A percentile compares a stretch with the other conserved stretches of the same genome.
Conservation (phyloP, 2,113 vertebrate species). For the Cricetomys ansorgei region DNA sequence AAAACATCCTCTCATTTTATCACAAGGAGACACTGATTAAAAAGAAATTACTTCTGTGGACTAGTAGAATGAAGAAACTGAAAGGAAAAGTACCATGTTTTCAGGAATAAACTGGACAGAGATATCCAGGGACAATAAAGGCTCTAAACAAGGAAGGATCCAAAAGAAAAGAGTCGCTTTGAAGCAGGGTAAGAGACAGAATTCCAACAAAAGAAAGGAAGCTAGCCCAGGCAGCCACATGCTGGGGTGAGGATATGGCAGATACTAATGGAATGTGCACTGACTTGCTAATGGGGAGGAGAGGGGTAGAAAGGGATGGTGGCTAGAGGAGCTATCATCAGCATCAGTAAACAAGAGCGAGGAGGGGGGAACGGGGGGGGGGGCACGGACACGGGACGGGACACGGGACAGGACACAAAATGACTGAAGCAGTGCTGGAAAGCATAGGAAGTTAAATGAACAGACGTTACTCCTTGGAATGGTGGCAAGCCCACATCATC, state of each 20-base stretch:
- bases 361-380: no score
- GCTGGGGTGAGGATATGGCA: background rate
- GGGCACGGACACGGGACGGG: no score
- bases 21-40: background rate
- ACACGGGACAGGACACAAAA: no score
- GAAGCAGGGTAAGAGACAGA: background rate
- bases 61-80: background rate
- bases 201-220: background rate
- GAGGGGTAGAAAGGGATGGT: background rate
- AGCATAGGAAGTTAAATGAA: background rate
- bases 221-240: background rate
- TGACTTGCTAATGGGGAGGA: background rate
- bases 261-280: background rate
- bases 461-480: background rate
- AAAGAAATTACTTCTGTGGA: background rate
- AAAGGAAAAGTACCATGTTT: background rate
- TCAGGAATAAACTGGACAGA: slow-evolving; percentile 21
- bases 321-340: background rate
- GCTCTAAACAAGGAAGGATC: background rate
- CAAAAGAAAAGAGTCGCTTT: background rate
- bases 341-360: background rate
- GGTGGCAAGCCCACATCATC: background rate
- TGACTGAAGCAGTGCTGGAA: background rate
- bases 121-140: background rate
- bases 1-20: background rate